These are phyloP conservation scores for Rhinogobius similis DNA, from an alignment of 2,113 vertebrate species.

Conservation along the genomic window DNA sequence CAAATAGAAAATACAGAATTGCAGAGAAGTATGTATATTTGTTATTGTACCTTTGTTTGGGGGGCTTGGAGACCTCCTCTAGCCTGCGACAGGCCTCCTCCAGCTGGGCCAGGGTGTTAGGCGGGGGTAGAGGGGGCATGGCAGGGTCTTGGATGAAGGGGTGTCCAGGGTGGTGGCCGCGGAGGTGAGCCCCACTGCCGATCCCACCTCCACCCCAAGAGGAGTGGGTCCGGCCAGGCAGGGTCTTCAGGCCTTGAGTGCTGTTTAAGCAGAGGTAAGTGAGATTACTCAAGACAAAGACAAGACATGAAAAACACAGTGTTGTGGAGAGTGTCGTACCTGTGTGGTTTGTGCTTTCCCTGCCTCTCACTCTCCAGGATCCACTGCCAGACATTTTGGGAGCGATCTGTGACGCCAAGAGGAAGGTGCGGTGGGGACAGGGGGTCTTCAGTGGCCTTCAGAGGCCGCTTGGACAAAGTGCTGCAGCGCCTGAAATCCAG, in stretches of 20 bases:
- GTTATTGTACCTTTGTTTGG: constrained; percentile 82
- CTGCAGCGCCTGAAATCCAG: constrained; percentile 74
- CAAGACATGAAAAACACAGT: not conserved
- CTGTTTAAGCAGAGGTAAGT: constrained; percentile 36
- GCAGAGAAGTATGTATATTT: not conserved
- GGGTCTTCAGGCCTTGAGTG: constrained; percentile 83
- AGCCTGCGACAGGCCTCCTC: constrained; percentile 94
- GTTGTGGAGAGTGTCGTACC: constrained; percentile 68
- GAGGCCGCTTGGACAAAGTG: constrained; percentile 79
- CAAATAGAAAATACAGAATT: not conserved
- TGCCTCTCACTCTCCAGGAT: constrained; percentile 92
- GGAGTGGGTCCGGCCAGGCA: constrained; percentile 58
- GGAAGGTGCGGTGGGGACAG: constrained; percentile 81
- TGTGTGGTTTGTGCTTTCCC: constrained; percentile 89
- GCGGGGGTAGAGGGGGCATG: constrained; percentile 84
- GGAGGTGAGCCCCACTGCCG: constrained; percentile 72
- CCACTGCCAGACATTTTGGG: constrained; percentile 96
- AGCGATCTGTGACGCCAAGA: constrained; percentile 83
- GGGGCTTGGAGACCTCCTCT: constrained; percentile 90
- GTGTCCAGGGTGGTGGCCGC: constrained; percentile 79
- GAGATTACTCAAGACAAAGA: not conserved
- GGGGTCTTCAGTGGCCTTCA: constrained; percentile 77
- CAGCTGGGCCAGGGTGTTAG: constrained; percentile 94
- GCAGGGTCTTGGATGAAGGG: constrained; percentile 86
- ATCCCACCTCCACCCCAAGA: constrained; percentile 79